These are phyloP conservation scores for Bathynomus jamesi DNA, from an alignment of 1,140 invertebrate genomes.

Conservation along the genomic window DNA sequence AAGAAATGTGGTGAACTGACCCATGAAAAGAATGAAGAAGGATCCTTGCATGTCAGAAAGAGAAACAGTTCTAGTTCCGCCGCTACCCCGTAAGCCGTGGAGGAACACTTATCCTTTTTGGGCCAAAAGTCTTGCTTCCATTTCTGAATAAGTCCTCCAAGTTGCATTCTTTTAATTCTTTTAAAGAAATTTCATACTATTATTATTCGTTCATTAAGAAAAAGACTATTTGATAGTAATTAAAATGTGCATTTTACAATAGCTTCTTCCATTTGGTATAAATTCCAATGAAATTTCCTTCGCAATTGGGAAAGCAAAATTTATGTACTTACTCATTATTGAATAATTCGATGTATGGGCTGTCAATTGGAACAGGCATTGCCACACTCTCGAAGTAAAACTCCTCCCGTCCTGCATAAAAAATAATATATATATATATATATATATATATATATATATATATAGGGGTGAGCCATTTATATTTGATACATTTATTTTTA, in stretches of 20 bases:
- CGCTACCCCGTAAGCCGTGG: conserved; percentile 49
- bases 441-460: too few relatives aligned
- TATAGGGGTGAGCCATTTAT: too few relatives aligned
- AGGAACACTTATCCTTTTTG: conserved; percentile 68
- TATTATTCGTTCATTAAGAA: too few relatives aligned
- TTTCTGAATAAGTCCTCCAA: conserved; percentile 72
- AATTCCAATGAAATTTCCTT: too few relatives aligned
- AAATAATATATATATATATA: too few relatives aligned
- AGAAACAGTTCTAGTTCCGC: conserved; percentile 73
- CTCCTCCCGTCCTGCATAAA: conserved; percentile 55
- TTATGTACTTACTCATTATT: conserved; percentile 53
- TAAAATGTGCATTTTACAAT: too few relatives aligned
- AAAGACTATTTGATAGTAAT: too few relatives aligned
- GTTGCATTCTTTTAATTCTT: conserved; percentile 67
- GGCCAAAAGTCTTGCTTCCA: conserved; percentile 72
- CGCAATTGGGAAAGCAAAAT: too few relatives aligned
- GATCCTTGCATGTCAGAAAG: conserved; percentile 83
- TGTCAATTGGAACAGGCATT: conserved; percentile 60
- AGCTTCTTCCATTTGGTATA: neutral
- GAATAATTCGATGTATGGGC: conserved; percentile 60
- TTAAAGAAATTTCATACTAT: too few relatives aligned
- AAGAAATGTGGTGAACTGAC: too few relatives aligned
- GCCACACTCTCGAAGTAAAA: conserved; percentile 71
- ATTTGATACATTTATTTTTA: too few relatives aligned
- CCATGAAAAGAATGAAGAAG: conserved; percentile 68